Percentiles rank a stretch among this genome's conserved stretches.
Conservation (phyloP, 2,888 invertebrate genomes). For the Monochamus alternatus region DNA sequence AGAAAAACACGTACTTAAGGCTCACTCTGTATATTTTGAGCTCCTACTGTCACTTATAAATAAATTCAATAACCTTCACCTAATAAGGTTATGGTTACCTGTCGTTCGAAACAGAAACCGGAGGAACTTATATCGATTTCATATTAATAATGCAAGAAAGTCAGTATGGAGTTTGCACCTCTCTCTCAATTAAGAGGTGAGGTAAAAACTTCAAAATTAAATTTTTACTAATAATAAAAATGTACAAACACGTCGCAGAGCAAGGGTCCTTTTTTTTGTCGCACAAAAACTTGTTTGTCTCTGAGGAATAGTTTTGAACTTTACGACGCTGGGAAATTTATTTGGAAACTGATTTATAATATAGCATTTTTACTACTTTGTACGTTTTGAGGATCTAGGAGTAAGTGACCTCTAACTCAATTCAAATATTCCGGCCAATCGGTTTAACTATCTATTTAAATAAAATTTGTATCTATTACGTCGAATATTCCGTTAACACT, state of each 20-base stretch:
- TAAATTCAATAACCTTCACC: too few relatives aligned
- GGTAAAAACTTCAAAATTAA: slow-evolving; percentile 15
- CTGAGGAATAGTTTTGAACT: slow-evolving; percentile 21
- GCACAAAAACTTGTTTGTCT: slow-evolving; percentile 30
- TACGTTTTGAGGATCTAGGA: slow-evolving; percentile 12
- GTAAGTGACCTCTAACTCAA: slow-evolving; percentile 13
- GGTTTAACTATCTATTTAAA: too few relatives aligned
- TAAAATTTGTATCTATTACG: too few relatives aligned
- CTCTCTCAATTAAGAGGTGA: not conserved
- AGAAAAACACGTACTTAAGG: too few relatives aligned
- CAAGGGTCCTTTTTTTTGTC: slow-evolving; percentile 2
- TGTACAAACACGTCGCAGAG: not conserved
- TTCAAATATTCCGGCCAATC: not conserved
- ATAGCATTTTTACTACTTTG: slow-evolving; percentile 29
- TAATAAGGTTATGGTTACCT: too few relatives aligned
- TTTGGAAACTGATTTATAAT: slow-evolving; percentile 27
- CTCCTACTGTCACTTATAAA: too few relatives aligned
- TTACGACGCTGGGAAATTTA: slow-evolving; percentile 18
- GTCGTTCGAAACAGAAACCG: too few relatives aligned
- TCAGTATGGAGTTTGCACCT: not conserved
- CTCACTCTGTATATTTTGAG: too few relatives aligned
- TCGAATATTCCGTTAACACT: too few relatives aligned
- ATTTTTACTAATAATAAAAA: not conserved
- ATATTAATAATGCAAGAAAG: too few relatives aligned
- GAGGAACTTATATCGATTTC: too few relatives aligned